A percentile compares a stretch with the other conserved stretches of the same genome.
Conservation (phyloP, 2,888 invertebrate genomes). For the Spisula solida region DNA sequence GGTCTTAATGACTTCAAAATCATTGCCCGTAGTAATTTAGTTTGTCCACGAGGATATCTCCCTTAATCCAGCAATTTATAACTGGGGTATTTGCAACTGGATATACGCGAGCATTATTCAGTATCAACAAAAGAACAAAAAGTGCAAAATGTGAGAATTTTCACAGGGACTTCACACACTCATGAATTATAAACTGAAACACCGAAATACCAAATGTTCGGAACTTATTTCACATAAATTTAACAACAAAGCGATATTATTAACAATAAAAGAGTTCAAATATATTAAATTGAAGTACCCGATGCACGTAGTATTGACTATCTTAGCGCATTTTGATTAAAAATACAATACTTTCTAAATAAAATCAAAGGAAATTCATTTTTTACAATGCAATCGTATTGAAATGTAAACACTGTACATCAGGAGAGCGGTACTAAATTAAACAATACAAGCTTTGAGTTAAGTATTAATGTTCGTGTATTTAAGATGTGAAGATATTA, state of each 20-base stretch:
- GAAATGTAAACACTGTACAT: conserved; percentile 7
- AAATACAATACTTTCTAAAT: conserved; percentile 15
- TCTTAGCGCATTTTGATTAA: background rate
- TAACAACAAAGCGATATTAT: conserved; percentile 2
- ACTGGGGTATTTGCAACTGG: background rate
- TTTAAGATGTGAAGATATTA: conserved; percentile 6
- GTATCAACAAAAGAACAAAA: background rate
- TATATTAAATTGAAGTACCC: background rate
- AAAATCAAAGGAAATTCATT: background rate
- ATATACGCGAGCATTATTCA: conserved; percentile 4
- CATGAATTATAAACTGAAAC: background rate
- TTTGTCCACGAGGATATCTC: background rate
- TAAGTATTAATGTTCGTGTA: conserved; percentile 1
- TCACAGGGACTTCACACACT: background rate
- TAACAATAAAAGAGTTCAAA: conserved; percentile 23
- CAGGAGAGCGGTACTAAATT: background rate
- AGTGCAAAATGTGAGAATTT: background rate
- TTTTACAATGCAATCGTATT: conserved; percentile 25
- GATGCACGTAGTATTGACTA: background rate
- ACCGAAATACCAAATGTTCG: background rate
- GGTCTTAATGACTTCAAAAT: background rate
- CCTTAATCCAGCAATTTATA: background rate
- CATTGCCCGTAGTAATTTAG: background rate
- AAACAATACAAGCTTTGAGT: conserved; percentile 15
- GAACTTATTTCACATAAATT: conserved; percentile 10